Conservation (phyloP, 2,797 vertebrate species). For the Chromis chromis region DNA sequence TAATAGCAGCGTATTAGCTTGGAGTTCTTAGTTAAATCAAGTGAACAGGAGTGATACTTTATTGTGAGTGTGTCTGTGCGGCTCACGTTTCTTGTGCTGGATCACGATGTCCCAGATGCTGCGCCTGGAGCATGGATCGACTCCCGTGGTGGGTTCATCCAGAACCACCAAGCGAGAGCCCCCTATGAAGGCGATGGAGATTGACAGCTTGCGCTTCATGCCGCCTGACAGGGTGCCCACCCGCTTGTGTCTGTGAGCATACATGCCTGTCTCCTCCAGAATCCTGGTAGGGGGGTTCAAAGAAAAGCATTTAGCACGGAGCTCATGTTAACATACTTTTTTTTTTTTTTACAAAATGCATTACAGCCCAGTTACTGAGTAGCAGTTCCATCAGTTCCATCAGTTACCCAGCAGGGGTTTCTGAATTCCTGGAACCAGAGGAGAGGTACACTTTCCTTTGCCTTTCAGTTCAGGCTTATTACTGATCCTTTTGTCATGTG, state of each 20-base stretch:
- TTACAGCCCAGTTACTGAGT: slow-evolving; percentile 40
- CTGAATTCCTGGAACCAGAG: slow-evolving; percentile 27
- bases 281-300: slow-evolving; percentile 80
- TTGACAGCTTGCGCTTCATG: slow-evolving; percentile 98
- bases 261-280: slow-evolving; percentile 93
- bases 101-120: slow-evolving; percentile 98
- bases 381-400: slow-evolving; percentile 45
- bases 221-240: slow-evolving; percentile 94
- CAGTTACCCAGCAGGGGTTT: slow-evolving; percentile 44
- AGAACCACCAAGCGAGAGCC: slow-evolving; percentile 95
- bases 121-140: slow-evolving; percentile 96
- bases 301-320: slow-evolving; percentile 53
- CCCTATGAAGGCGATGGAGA: slow-evolving; percentile 97
- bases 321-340: slow-evolving; percentile 45
- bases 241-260: slow-evolving; percentile 93
- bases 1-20: background rate
- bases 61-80: slow-evolving; percentile 4
- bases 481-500: slow-evolving; percentile 27
- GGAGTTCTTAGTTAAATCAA: background rate
- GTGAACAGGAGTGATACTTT: background rate
- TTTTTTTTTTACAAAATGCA: slow-evolving; percentile 4
- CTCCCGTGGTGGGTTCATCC: slow-evolving; percentile 97
- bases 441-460: slow-evolving; percentile 30
- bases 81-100: slow-evolving; percentile 92
- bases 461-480: slow-evolving; percentile 44